Conservation (phyloP, 2,797 vertebrate genomes). For the Orestias chungarensis region DNA sequence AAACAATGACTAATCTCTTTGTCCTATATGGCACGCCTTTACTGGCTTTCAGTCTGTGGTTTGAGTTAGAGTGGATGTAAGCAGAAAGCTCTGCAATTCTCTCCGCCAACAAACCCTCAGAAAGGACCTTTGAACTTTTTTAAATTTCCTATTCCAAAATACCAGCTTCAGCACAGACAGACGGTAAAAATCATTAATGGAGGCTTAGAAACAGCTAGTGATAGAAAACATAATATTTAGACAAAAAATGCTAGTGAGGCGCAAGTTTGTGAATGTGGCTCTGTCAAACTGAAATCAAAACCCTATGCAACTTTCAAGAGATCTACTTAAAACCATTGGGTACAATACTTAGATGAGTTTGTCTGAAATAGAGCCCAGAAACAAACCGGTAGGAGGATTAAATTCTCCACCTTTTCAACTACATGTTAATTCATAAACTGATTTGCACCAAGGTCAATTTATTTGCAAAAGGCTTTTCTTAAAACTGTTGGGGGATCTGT, state of each 20-base stretch:
- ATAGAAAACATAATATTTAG: too few relatives aligned
- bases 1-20: constrained; percentile 13
- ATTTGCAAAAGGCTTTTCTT: too few relatives aligned
- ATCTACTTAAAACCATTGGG: neutral
- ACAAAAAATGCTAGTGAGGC: neutral
- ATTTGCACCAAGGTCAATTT: too few relatives aligned
- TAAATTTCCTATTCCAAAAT: neutral
- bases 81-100: constrained; percentile 39
- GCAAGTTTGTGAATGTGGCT: neutral
- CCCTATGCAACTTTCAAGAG: too few relatives aligned
- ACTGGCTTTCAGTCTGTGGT: constrained; percentile 57
- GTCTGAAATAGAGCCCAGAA: too few relatives aligned
- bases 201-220: neutral
- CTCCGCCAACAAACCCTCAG: constrained; percentile 48
- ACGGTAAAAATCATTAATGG: neutral
- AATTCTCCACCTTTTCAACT: too few relatives aligned
- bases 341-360: too few relatives aligned
- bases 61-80: constrained; percentile 40
- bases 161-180: neutral
- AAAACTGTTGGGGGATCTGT: too few relatives aligned
- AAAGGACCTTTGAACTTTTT: neutral
- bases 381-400: too few relatives aligned
- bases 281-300: neutral
- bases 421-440: too few relatives aligned
- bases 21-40: constrained; percentile 23